These are phyloP conservation scores for Dromiciops gliroides DNA, from an alignment of 2,113 vertebrate species.

Conservation along the genomic window DNA sequence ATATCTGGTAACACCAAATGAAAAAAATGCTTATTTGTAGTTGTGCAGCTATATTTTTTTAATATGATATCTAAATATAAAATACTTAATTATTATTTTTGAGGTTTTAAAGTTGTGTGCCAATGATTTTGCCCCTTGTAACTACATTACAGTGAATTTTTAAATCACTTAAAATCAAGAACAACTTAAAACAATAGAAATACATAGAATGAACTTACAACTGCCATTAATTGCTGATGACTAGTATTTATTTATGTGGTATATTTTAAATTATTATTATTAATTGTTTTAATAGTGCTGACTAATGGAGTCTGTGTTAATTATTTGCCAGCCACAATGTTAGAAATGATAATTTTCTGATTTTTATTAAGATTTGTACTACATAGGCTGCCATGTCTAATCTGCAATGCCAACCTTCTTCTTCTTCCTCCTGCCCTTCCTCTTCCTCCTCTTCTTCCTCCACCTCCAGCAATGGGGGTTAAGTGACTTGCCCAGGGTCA, in stretches of 20 bases:
- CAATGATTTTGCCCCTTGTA: conserved; percentile 1
- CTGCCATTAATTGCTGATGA: not conserved
- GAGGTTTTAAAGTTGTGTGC: conserved; percentile 20
- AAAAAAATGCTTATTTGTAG: conserved; percentile 70
- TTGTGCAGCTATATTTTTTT: conserved; percentile 69
- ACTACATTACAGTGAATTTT: conserved; percentile 27
- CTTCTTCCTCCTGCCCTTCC: no score
- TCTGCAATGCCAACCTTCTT: not conserved
- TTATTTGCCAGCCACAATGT: conserved; percentile 2
- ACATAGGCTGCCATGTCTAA: not conserved
- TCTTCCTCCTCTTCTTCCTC: no score
- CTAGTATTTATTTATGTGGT: not conserved
- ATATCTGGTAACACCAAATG: conserved; percentile 74
- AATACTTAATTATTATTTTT: conserved; percentile 17
- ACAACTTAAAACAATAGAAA: not conserved
- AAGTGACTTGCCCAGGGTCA: no score
- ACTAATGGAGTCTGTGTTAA: conserved; percentile 11
- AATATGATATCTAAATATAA: conserved; percentile 64
- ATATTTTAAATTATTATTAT: not conserved
- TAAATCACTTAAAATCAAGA: conserved; percentile 32
- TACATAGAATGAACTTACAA: not conserved
- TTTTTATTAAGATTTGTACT: not conserved
- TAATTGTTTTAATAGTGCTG: not conserved
- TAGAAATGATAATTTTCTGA: conserved; percentile 26
- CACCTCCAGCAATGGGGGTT: no score